A percentile compares a stretch with the other conserved stretches of the same genome.
phyloP scores from a whole-genome alignment of 2,888 invertebrate genomes.

The Erebia aethiops region DNA sequence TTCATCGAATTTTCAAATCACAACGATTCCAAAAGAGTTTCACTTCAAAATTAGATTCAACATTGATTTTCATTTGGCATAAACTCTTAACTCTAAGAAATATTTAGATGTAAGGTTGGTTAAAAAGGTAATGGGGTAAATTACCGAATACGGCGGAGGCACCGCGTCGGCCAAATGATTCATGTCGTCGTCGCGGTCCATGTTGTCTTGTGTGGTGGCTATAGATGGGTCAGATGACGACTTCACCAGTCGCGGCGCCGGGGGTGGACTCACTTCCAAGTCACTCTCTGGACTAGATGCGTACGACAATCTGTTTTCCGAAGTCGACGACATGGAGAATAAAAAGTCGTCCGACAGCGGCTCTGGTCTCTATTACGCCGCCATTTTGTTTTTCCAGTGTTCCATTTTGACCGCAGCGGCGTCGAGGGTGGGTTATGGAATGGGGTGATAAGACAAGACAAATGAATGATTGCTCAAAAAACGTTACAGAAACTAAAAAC shows the following conservation, averaged over 20 bases:
- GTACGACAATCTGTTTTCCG: constrained; percentile 93
- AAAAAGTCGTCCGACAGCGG: constrained; percentile 99
- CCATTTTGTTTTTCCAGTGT: constrained; percentile 55
- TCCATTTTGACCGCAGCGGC: constrained; percentile 60
- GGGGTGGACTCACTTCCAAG: constrained; percentile 90
- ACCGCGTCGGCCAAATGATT: constrained; percentile 85
- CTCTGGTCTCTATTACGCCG: constrained; percentile 92
- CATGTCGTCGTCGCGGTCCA: constrained; percentile 84
- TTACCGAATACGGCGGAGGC: constrained; percentile 94
- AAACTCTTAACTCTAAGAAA: not conserved
- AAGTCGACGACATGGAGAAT: constrained; percentile 96
- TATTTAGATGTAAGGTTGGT: not conserved
- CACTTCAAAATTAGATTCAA: too few species aligned
- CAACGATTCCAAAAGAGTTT: too few species aligned
- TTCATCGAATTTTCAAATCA: too few species aligned
- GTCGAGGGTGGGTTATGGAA: constrained; percentile 79
- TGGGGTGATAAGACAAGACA: constrained; percentile 82
- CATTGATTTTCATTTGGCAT: too few species aligned
- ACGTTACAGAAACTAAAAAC: constrained; percentile 70
- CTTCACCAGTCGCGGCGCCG: constrained; percentile 89
- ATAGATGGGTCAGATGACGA: constrained; percentile 97
- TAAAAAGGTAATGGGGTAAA: constrained; percentile 50
- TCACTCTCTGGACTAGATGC: constrained; percentile 98
- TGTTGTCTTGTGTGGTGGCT: constrained; percentile 95
- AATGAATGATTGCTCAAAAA: constrained; percentile 78